Conservation (phyloP, 2,888 invertebrate genomes). For the Drosophila mercatorum region DNA sequence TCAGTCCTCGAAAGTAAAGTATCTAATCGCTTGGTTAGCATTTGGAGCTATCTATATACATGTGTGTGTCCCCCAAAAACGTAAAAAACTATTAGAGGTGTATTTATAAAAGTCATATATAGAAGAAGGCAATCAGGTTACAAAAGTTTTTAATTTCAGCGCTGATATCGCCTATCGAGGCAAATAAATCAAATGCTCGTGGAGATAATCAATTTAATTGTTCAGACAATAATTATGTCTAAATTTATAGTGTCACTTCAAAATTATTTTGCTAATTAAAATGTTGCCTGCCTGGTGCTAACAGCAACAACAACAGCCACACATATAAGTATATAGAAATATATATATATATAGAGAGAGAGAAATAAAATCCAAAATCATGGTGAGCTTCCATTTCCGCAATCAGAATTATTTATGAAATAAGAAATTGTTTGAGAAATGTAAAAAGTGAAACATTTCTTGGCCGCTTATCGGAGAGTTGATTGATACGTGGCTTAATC, state of each 20-base stretch:
- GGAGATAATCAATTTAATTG: conserved; percentile 73
- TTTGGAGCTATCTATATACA: conserved; percentile 50
- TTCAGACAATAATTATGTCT: conserved; percentile 77
- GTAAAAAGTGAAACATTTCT: conserved; percentile 1
- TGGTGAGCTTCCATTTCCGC: conserved; percentile 68
- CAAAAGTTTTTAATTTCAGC: conserved; percentile 46
- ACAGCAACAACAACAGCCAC: conserved; percentile 24
- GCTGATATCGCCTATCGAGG: conserved; percentile 56
- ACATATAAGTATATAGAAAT: no score
- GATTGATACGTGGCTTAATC: conserved; percentile 53
- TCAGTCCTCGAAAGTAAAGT: conserved; percentile 29
- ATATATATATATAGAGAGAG: no score
- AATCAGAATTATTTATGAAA: conserved; percentile 24
- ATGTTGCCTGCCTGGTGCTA: conserved; percentile 64
- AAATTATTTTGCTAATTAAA: conserved; percentile 75
- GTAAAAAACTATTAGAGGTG: conserved; percentile 44
- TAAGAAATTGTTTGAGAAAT: conserved; percentile 4
- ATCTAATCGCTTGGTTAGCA: conserved; percentile 51
- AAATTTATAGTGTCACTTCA: conserved; percentile 79
- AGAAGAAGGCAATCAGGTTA: conserved; percentile 33
- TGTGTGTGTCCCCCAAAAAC: conserved; percentile 16
- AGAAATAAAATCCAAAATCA: conserved; percentile 59
- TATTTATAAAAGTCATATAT: conserved; percentile 44
- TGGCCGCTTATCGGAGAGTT: conserved; percentile 32
- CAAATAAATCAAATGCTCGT: conserved; percentile 69